Conservation (phyloP, 1,140 invertebrate species). For the Cotesia chilonis region DNA sequence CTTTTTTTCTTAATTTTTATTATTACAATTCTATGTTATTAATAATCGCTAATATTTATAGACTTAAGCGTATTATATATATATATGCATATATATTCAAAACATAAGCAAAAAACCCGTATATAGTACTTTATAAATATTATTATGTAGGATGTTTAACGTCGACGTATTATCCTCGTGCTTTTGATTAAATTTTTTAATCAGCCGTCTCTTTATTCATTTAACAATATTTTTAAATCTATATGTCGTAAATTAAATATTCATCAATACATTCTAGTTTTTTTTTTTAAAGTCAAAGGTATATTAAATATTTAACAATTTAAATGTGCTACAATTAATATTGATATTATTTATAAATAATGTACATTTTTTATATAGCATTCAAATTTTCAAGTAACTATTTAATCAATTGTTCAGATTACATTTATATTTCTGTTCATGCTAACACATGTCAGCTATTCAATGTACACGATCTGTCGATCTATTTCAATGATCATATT, state of each 20-base stretch:
- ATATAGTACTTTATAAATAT: conserved; percentile 47
- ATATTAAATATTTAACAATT: conserved; percentile 19
- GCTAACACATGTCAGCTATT: conserved; percentile 23
- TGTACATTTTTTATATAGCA: conserved; percentile 67
- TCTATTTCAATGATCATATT: conserved; percentile 30
- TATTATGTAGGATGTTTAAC: conserved; percentile 42
- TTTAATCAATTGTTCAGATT: too few species aligned
- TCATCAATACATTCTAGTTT: not conserved
- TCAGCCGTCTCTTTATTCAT: not conserved
- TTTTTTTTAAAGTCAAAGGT: too few species aligned
- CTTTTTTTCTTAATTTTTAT: conserved; percentile 28
- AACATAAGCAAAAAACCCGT: conserved; percentile 13
- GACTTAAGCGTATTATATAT: conserved; percentile 46
- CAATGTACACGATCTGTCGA: conserved; percentile 38
- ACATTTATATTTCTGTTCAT: too few species aligned
- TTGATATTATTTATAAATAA: conserved; percentile 60
- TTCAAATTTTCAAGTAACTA: conserved; percentile 43
- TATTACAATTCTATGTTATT: conserved; percentile 49
- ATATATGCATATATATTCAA: conserved; percentile 20
- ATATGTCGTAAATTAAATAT: conserved; percentile 21
- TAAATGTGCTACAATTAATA: conserved; percentile 50
- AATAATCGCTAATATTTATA: conserved; percentile 56
- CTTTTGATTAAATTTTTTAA: conserved; percentile 8
- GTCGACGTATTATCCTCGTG: conserved; percentile 20
- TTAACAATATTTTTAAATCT: not conserved